Evolutionary conservation across 2,113 vertebrate genomes (phyloP).

Genomic region (Felis catus): DNA sequence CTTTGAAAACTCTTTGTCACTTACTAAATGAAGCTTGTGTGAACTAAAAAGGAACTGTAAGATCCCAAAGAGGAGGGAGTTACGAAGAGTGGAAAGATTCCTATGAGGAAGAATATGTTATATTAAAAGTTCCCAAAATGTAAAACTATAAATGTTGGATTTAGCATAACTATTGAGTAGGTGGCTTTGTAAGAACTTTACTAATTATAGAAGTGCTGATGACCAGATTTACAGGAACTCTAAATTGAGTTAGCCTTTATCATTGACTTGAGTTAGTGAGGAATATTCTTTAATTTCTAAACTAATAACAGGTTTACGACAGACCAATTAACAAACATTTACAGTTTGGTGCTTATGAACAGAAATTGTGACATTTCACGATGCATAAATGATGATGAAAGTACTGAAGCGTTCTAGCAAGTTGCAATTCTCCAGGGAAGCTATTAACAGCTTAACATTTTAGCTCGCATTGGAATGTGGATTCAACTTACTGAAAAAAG

Average conservation of each 20-base stretch:
- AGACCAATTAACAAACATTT: slow-evolving; percentile 61
- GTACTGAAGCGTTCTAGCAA: slow-evolving; percentile 58
- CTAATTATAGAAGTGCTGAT: slow-evolving; percentile 68
- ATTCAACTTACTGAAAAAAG: slow-evolving; percentile 57
- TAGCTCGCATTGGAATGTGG: slow-evolving; percentile 45
- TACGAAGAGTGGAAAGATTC: slow-evolving; percentile 57
- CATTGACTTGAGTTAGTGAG: slow-evolving; percentile 48
- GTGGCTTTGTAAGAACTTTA: slow-evolving; percentile 69
- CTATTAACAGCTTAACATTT: slow-evolving; percentile 69
- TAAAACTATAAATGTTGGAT: slow-evolving; percentile 66
- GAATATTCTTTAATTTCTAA: slow-evolving; percentile 58
- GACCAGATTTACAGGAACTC: slow-evolving; percentile 64
- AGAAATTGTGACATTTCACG: slow-evolving; percentile 78
- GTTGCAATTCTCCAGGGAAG: slow-evolving; percentile 57
- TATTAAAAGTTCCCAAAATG: slow-evolving; percentile 68
- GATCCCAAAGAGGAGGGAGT: slow-evolving; percentile 56
- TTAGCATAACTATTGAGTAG: slow-evolving; percentile 70
- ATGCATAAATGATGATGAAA: slow-evolving; percentile 73
- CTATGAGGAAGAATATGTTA: slow-evolving; percentile 43
- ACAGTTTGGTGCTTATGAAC: slow-evolving; percentile 56
- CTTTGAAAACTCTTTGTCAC: slow-evolving; percentile 61
- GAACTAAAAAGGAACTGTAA: slow-evolving; percentile 69
- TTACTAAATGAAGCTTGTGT: slow-evolving; percentile 58
- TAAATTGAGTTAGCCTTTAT: slow-evolving; percentile 56
- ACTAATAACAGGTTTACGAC: slow-evolving; percentile 64